Evolutionary conservation across 2,797 vertebrate species (phyloP).

Genomic region (Gastrophryne carolinensis): DNA sequence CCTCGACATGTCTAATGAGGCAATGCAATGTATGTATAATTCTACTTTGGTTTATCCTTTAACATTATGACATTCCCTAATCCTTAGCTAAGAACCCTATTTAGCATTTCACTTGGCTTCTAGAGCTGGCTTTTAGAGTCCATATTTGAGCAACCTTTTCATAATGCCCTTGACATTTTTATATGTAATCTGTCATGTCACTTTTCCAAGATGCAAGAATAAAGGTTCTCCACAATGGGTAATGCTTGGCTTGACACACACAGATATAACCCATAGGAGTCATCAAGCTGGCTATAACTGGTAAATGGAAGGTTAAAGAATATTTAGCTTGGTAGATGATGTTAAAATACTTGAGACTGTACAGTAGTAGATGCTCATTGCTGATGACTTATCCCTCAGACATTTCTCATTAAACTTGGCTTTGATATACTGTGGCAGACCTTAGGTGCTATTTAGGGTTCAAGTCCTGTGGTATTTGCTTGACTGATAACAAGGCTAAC

Average conservation of each 20-base stretch:
- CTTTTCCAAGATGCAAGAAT: too few species aligned
- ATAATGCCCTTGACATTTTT: too few species aligned
- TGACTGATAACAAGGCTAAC: slow-evolving; percentile 13
- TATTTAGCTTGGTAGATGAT: neutral
- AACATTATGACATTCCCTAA: too few species aligned
- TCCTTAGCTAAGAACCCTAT: too few species aligned
- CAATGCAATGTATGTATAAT: too few species aligned
- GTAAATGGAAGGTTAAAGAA: neutral
- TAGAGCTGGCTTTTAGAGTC: too few species aligned
- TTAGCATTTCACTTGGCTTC: too few species aligned
- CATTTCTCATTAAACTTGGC: neutral
- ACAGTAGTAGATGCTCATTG: neutral
- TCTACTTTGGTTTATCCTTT: too few species aligned
- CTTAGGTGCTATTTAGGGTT: neutral
- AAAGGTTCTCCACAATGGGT: neutral
- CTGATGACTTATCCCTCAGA: neutral
- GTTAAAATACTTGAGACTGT: neutral
- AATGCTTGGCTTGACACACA: neutral
- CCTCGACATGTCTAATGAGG: too few species aligned
- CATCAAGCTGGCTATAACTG: neutral
- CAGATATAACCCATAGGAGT: neutral
- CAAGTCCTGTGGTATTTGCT: neutral
- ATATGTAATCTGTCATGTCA: too few species aligned
- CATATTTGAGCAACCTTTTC: too few species aligned
- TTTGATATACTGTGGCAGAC: neutral